These are phyloP conservation scores for Arctia plantaginis DNA, from an alignment of 2,888 invertebrate species.

Conservation along the genomic window DNA sequence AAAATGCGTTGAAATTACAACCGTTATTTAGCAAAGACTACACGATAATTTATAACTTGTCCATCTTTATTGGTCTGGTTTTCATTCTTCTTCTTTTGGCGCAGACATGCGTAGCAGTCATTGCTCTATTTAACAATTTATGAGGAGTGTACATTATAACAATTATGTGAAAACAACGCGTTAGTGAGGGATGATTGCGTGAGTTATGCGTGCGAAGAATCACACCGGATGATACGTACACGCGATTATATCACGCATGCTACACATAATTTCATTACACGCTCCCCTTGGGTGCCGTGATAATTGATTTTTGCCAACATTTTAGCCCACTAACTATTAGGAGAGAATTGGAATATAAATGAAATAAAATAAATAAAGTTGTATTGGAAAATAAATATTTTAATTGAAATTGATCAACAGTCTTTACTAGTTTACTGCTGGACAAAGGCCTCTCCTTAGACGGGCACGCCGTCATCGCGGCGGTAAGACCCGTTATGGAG, in stretches of 20 bases:
- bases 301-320: constrained; percentile 27
- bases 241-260: constrained; percentile 69
- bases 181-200: constrained; percentile 67
- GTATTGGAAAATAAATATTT: no score
- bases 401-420: no score
- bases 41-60: not conserved
- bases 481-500: no score
- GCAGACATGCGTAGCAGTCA: not conserved
- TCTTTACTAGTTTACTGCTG: no score
- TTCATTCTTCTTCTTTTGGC: not conserved
- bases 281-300: constrained; percentile 40
- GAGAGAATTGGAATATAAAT: not conserved
- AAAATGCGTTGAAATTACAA: not conserved
- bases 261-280: constrained; percentile 28
- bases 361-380: not conserved
- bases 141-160: constrained; percentile 11
- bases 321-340: not conserved
- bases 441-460: no score
- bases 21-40: not conserved
- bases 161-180: constrained; percentile 32
- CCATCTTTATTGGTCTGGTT: not conserved
- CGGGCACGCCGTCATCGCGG: no score
- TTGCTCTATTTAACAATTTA: not conserved
- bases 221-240: constrained; percentile 68
- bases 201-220: constrained; percentile 74